Percentiles rank a stretch among this genome's conserved stretches.
Conservation (phyloP, 1,140 invertebrate genomes). For the Zaprionus kolodkinae region DNA sequence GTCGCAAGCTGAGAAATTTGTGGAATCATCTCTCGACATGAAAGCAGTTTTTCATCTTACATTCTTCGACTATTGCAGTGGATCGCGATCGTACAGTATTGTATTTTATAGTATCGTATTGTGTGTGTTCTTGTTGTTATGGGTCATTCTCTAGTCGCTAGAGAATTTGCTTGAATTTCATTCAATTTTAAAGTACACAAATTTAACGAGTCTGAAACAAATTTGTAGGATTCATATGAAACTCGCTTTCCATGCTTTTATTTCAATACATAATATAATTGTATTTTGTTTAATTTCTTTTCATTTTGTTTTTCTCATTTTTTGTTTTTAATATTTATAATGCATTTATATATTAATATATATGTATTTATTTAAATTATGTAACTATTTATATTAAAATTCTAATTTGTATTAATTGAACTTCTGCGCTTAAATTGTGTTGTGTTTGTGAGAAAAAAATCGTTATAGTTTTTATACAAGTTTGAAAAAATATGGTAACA, state of each 20-base stretch:
- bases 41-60: conserved; percentile 19
- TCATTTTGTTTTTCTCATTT: not conserved
- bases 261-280: conserved; percentile 49
- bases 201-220: conserved; percentile 64
- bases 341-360: conserved; percentile 48
- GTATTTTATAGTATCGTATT: conserved; percentile 31
- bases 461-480: conserved; percentile 15
- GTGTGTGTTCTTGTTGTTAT: conserved; percentile 10
- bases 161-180: conserved; percentile 62
- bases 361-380: conserved; percentile 65
- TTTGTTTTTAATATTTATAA: conserved; percentile 36
- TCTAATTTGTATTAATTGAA: conserved; percentile 82
- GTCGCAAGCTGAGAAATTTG: conserved; percentile 26
- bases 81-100: conserved; percentile 23
- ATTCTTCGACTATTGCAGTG: not conserved
- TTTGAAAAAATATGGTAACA: conserved; percentile 5
- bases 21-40: conserved; percentile 28
- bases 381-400: conserved; percentile 80
- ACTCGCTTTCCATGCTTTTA: conserved; percentile 43
- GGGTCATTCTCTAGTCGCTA: conserved; percentile 23
- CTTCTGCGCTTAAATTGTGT: conserved; percentile 73
- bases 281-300: conserved; percentile 62
- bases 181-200: conserved; percentile 81
- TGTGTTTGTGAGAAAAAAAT: conserved; percentile 28
- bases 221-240: conserved; percentile 48